Conservation (phyloP, 2,797 vertebrate species). For the Labroides dimidiatus region DNA sequence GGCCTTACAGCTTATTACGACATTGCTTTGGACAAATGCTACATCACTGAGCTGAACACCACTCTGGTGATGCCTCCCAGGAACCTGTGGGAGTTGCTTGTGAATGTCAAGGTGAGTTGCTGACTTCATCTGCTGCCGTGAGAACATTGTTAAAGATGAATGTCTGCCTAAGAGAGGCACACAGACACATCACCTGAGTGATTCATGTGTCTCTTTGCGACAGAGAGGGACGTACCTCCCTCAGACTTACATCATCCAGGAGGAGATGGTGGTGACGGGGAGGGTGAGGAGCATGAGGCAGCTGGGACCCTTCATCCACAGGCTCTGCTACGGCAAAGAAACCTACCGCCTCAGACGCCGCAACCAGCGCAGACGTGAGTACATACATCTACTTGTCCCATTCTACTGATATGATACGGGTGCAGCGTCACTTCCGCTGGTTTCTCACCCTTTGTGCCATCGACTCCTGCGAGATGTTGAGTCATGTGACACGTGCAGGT, state of each 20-base stretch:
- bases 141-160: slow-evolving; percentile 25
- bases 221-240: slow-evolving; percentile 95
- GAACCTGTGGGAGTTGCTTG: slow-evolving; percentile 94
- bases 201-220: slow-evolving; percentile 58
- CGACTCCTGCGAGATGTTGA: slow-evolving; percentile 17
- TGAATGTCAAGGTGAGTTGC: slow-evolving; percentile 91
- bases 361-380: slow-evolving; percentile 87
- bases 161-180: slow-evolving; percentile 22
- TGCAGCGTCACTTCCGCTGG: slow-evolving; percentile 21
- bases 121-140: not conserved
- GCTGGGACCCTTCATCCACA: slow-evolving; percentile 92
- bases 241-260: slow-evolving; percentile 95
- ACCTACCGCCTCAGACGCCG: slow-evolving; percentile 93
- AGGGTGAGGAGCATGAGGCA: slow-evolving; percentile 90
- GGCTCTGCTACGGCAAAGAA: slow-evolving; percentile 92
- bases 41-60: slow-evolving; percentile 94
- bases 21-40: slow-evolving; percentile 94
- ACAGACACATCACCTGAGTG: slow-evolving; percentile 36
- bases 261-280: slow-evolving; percentile 94
- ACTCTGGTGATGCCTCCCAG: slow-evolving; percentile 92
- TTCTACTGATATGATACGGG: slow-evolving; percentile 1
- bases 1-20: slow-evolving; percentile 95
- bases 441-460: slow-evolving; percentile 24
- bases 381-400: not conserved
- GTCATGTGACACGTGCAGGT: slow-evolving; percentile 28